phyloP scores from a whole-genome alignment of 1,140 invertebrate genomes.

The Eupristina koningsbergeri region DNA sequence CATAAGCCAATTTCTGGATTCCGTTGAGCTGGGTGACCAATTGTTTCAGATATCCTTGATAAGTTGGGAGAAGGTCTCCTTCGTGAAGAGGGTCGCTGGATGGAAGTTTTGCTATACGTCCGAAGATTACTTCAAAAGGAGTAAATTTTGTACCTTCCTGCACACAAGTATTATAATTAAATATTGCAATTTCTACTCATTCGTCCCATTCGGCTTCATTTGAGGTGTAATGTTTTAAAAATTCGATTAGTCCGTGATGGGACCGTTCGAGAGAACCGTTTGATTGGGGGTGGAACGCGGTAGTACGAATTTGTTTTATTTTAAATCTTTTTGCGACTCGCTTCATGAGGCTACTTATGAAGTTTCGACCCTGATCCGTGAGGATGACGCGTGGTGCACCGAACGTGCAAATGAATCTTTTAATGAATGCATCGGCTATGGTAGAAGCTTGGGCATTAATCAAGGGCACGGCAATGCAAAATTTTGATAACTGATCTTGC shows the following conservation, averaged over 20 bases:
- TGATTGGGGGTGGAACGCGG: conserved; percentile 66
- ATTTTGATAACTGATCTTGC: too few relatives aligned
- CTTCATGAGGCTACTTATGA: conserved; percentile 53
- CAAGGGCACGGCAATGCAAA: too few relatives aligned
- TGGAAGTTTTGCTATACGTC: conserved; percentile 44
- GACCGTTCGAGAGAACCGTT: too few relatives aligned
- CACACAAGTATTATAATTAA: too few relatives aligned
- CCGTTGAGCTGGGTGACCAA: conserved; percentile 47
- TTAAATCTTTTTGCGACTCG: conserved; percentile 54
- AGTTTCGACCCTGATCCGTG: conserved; percentile 59
- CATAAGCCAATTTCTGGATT: conserved; percentile 27
- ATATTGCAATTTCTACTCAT: too few relatives aligned
- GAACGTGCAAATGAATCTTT: too few relatives aligned
- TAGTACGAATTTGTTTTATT: conserved; percentile 60
- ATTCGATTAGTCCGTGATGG: conserved; percentile 61
- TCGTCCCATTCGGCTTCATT: too few relatives aligned
- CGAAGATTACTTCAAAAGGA: conserved; percentile 47
- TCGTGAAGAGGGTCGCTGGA: conserved; percentile 28
- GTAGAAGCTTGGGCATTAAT: background rate
- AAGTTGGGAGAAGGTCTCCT: too few relatives aligned
- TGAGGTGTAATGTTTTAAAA: too few relatives aligned
- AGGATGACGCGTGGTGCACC: conserved; percentile 56
- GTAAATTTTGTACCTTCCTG: conserved; percentile 59
- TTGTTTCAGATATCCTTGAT: too few relatives aligned
- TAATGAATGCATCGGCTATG: conserved; percentile 47